A percentile compares a stretch with the other conserved stretches of the same genome.
Conservation (phyloP, 92 coral and sea anemone species). For the Parazoanthus darwini region DNA sequence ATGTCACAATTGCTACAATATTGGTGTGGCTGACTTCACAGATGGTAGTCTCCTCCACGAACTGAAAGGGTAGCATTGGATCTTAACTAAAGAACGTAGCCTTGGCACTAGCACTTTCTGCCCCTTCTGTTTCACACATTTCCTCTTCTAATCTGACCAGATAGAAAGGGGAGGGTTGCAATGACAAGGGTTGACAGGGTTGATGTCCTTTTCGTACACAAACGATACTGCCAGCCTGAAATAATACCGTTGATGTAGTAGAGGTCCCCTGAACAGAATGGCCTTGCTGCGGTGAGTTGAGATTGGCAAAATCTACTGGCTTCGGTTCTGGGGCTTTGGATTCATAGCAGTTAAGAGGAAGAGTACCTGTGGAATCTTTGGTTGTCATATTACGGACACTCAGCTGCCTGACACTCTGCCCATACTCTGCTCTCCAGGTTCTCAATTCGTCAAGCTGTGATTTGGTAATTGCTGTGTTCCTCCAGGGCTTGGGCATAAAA, state of each 20-base stretch:
- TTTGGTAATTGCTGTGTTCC: conserved; percentile 39
- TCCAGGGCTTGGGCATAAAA: conserved; percentile 38
- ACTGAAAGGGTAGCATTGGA: background rate
- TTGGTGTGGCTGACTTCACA: background rate
- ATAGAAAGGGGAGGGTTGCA: conserved; percentile 45
- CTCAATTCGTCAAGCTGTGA: conserved; percentile 24
- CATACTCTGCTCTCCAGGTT: conserved; percentile 45
- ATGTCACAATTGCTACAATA: background rate
- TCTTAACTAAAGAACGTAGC: background rate
- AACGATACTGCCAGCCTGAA: conserved; percentile 18
- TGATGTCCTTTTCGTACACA: conserved; percentile 35
- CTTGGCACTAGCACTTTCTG: conserved; percentile 11
- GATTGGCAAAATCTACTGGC: conserved; percentile 3
- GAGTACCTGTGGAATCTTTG: conserved; percentile 34
- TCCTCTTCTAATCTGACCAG: conserved; percentile 33
- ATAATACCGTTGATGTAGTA: conserved; percentile 8
- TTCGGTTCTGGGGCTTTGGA: background rate
- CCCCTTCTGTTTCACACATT: conserved; percentile 30
- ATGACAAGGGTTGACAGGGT: conserved; percentile 21
- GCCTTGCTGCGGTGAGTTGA: conserved; percentile 10
- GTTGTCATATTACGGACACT: conserved; percentile 33
- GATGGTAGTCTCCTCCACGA: background rate
- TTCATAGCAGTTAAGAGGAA: conserved; percentile 29
- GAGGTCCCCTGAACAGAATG: conserved; percentile 15
- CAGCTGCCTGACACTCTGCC: conserved; percentile 46